phyloP scores from a whole-genome alignment of 2,797 vertebrate species.

The Glossophaga mutica region DNA sequence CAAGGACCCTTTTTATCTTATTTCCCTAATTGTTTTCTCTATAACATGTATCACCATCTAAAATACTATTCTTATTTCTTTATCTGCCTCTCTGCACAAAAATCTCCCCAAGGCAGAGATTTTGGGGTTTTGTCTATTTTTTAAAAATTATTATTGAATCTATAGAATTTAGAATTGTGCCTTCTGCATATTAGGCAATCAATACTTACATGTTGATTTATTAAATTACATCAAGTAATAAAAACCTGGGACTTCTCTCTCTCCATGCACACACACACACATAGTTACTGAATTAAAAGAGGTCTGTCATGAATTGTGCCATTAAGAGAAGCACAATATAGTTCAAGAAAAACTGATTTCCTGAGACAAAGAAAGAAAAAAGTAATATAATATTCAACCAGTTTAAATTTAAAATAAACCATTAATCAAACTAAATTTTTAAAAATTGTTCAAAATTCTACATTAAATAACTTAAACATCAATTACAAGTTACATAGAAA shows the following conservation, averaged over 20 bases:
- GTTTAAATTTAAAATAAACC: neutral
- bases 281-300: neutral
- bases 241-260: neutral
- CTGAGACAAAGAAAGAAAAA: neutral
- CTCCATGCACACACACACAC: fast-evolving
- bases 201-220: neutral
- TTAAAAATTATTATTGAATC: neutral
- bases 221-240: neutral
- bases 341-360: neutral
- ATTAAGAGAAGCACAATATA: neutral
- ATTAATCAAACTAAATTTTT: neutral
- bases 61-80: neutral
- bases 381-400: neutral
- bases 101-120: neutral
- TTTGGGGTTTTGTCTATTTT: neutral
- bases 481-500: neutral
- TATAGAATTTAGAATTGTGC: neutral
- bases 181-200: neutral
- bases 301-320: neutral
- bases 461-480: neutral
- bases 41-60: neutral
- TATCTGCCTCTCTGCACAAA: neutral
- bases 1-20: neutral
- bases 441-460: neutral
- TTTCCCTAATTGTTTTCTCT: neutral